Base-by-base conservation (phyloP, 1,140 invertebrate genomes). In the Macrobrachium nipponense region DNA sequence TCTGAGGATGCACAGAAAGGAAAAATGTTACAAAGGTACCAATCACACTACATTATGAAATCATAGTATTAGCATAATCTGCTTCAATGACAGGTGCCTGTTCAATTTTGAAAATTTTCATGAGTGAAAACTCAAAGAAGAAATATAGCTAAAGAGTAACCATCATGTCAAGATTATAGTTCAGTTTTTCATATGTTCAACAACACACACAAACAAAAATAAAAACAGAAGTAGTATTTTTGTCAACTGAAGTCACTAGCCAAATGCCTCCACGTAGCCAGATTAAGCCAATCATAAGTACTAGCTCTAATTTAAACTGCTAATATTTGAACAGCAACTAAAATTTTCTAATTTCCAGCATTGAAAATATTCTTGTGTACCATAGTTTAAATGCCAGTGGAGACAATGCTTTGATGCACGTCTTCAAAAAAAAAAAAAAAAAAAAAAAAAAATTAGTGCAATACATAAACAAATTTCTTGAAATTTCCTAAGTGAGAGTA, bases 191-290 rank as follows among this genome's bases (percentile, higher is more conserved):
- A 51, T 51, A 51, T 51, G 51, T 51, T 51, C 51, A 51, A 66
- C 64, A 43, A 66, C 43, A 62, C 62, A 80, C 44, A 44, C 64
- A 64, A 44, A 64, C 78, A 60, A 80, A 17, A 44, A 62, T 5
- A 79, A 36, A 79, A 79, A 36, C 27, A 36, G 27, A 61, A 62
- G 58, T 61, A 66, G 44, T 43, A 80, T 64, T 80, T 80, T 44
- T 62, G 78, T 23, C 64, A 62, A 80, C 78, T 62, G 78, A 62
- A 64, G 78, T 80, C 73, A 73, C 82, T 75, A 79, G 80, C 80
- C 80, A 82, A 72, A 82, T 82, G 80, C 80, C 80, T 82, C 80
- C 80, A 72, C 61, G 20, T 36, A 80, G 64, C 78, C 78, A 80
- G 27, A 62, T 66, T 80, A 27, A 79, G 62, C 60, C 18, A 44